phyloP scores from a whole-genome alignment of 2,797 vertebrate species.

The Gila robusta region DNA sequence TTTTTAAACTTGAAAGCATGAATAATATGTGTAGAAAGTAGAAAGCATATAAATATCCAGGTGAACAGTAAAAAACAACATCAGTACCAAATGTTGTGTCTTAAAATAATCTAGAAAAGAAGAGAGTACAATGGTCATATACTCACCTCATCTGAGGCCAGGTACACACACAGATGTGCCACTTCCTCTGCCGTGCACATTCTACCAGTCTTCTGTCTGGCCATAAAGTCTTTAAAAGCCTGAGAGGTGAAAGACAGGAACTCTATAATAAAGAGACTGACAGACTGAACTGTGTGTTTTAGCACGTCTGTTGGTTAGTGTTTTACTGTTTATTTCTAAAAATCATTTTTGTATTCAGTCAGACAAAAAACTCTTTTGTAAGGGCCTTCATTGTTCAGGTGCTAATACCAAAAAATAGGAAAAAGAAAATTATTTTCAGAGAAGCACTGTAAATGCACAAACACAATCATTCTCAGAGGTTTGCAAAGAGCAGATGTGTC shows the following conservation, averaged over 20 bases:
- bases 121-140: background rate
- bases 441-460: background rate
- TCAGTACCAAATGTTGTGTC: background rate
- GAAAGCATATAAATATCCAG: background rate
- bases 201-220: slow-evolving; percentile 90
- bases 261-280: background rate
- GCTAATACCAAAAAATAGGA: background rate
- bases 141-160: slow-evolving; percentile 95
- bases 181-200: slow-evolving; percentile 93
- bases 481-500: background rate
- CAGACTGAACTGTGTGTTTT: background rate
- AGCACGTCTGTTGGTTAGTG: background rate
- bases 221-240: slow-evolving; percentile 90
- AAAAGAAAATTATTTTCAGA: background rate
- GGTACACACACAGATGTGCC: slow-evolving; percentile 90
- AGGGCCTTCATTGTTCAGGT: background rate
- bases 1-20: background rate
- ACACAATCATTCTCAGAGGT: background rate
- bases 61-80: slow-evolving; percentile 4
- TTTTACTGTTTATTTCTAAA: background rate
- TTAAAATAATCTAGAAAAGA: background rate
- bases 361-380: background rate
- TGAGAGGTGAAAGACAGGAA: slow-evolving; percentile 59
- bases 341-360: background rate
- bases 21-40: background rate